Base-by-base conservation (phyloP, 2,888 invertebrate species). In the Eudemis profundana region DNA sequence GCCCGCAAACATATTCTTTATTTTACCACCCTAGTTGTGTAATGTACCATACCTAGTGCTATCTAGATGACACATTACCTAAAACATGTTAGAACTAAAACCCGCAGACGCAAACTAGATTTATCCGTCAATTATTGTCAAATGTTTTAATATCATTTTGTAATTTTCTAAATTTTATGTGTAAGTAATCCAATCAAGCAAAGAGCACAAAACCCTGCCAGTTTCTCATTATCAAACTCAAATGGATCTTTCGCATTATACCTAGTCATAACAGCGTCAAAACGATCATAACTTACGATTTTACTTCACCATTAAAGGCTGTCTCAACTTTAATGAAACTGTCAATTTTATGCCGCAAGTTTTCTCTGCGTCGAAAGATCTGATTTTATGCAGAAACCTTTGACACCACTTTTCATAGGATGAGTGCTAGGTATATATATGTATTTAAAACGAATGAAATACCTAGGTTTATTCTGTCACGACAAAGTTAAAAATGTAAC, bases 241-340 rank as follows among this genome's bases (percentile, higher is more conserved):
- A 21, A 21, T 42, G 27, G 15, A 42, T 19, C 44, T 19, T 44
- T 46, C 21, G 3, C 14, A 23, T 23, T 8, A 14, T 61, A 42
- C 29, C 40, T 17, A 40, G 38, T 23, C 33, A 33, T 50, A 62
- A 54, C 63, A 61, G 29, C 66, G 67, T 71, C 68, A 65, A 69
- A 54, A 63, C 66, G 69, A 70, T 73, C 69, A 71, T 69, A 71
- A 70, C 66, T 74, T 74, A 70, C 69, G 71, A 72, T 72, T 74
- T 73, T 76, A 73, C 74, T 78, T 72, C 68, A 74, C 70, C 78
- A 79, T 82, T 82, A 76, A 68, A 74, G 81, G 71, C 78, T 78
- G 76, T 78, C 79, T 61, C 79, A 86, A 78, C 85, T 85, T 84
- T 84, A 85, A 84, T 82, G 85, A 81, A 84, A 77, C 84, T 85